Evolutionary conservation across 2,797 vertebrate species (phyloP), one percentile per base, ranked within the genome.

Genomic region (Synanceia verrucosa): DNA sequence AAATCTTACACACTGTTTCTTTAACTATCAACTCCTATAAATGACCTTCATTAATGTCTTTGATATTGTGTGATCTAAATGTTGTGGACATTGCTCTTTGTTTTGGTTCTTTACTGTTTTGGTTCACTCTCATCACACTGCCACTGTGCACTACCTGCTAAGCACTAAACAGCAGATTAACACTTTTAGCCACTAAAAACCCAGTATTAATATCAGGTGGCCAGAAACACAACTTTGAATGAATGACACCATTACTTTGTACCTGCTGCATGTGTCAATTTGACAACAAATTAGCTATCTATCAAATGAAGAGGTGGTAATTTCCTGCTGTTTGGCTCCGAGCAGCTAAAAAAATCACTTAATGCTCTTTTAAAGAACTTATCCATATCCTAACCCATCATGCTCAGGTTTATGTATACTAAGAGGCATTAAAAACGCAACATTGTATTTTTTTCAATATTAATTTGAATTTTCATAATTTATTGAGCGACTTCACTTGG

Each of bases 341-440:
- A n/a, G 21, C 6, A 14, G 10, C 5, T 19, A 44, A 43, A 61
- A 33, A 36, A 34, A 48, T 16, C 9, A 24, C 14, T 18, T 16
- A 4, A 56, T 1, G 11, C 24, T 4, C 7, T 8, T 71, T 34
- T n/a, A 52, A 51, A 61, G 4, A 57, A 11, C 36, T 68, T 64
- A 59, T 68, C 52, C n/a, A n/a, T n/a, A n/a, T n/a, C n/a, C n/a
- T n/a, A n/a, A 51, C 14, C 57, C 8, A 61, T 55, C 33, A 59
- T 21, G 14, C 62, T 26, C 19, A 9, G 16, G 4, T 59, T 46
- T 60, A 71, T 33, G 19, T 48, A 7, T n/a, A n/a, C n/a, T n/a
- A n/a, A n/a, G n/a, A n/a, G n/a, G n/a, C n/a, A n/a, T n/a, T n/a
- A n/a, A n/a, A n/a, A n/a, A n/a, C n/a, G n/a, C n/a, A n/a, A n/a